A percentile compares a stretch with the other conserved stretches of the same genome.
Conservation (phyloP, 2,888 invertebrate genomes). For the Rotaria magnacalcarata region DNA sequence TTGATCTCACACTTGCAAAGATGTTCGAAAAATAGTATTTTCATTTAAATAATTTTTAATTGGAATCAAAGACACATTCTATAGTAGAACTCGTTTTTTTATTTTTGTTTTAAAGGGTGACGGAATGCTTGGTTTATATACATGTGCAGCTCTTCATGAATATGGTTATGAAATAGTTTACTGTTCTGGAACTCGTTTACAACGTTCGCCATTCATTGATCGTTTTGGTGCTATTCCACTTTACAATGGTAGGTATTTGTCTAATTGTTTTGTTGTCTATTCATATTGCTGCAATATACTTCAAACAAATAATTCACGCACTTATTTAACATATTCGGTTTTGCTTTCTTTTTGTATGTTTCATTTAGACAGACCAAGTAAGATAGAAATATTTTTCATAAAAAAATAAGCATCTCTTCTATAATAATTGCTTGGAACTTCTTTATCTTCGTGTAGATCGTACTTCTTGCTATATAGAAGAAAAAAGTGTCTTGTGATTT, state of each 20-base stretch:
- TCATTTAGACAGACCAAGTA: neutral
- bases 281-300: neutral
- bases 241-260: neutral
- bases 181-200: conserved; percentile 41
- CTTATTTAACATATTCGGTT: neutral
- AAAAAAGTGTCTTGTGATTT: neutral
- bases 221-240: conserved; percentile 42
- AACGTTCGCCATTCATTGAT: conserved; percentile 35
- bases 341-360: neutral
- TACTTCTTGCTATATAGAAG: neutral
- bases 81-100: no score
- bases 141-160: conserved; percentile 47
- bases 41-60: no score
- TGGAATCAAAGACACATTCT: no score
- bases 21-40: no score
- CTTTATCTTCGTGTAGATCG: neutral
- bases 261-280: no score
- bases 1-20: no score
- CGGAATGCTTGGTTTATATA: conserved; percentile 47
- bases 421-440: neutral
- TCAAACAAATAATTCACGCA: neutral
- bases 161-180: conserved; percentile 47
- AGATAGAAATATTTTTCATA: neutral
- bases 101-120: conserved; percentile 46
- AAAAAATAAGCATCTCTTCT: neutral